Base-by-base conservation (phyloP, 1,140 invertebrate genomes). In the Drosophila nannoptera region DNA sequence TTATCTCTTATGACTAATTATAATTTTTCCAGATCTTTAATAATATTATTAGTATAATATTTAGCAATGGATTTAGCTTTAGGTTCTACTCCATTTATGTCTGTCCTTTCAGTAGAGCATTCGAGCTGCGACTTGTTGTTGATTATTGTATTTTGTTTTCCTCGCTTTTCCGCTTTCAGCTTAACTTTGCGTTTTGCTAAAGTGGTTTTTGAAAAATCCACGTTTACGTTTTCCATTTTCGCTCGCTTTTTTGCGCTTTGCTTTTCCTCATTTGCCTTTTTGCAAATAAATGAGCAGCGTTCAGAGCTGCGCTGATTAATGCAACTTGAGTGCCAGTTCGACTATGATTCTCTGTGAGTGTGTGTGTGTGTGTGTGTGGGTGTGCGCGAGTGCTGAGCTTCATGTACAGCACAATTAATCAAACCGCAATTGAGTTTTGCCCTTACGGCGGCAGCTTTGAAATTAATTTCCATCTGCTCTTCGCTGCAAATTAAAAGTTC, bases 261-360 rank as follows among this genome's bases (percentile, higher is more conserved):
- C 50, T 42, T 69, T 48, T 60, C 54, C 59, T 76, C 83, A 84
- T 84, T 78, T 84, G 76, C 73, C 75, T 77, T 80, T 73, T 80
- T 69, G 76, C 80, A 73, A 83, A 83, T 83, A 84, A 84, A 84
- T 84, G 80, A 84, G 81, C 80, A 86, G 69, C 73, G 76, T 74
- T 76, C 73, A 74, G 60, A 65, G 69, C 31, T 70, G 68, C 59
- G 76, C 81, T 84, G 80, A 84, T 84, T 84, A 84, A 84, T 84
- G 81, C 80, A 76, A 69, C 78, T 80, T 70, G 61, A 84, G 56
- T 16, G 38, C 22, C 16, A 43, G 56, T 58, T 58, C 55, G 46
- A 69, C 45, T 58, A 36, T 48, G 60, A 42, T 40, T 43, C 22
- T 48, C 43, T 35, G 7, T 38, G 16, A 36, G 56, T 22, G 16